Base-by-base conservation (phyloP, 2,113 vertebrate species). In the Melierax canorus region DNA sequence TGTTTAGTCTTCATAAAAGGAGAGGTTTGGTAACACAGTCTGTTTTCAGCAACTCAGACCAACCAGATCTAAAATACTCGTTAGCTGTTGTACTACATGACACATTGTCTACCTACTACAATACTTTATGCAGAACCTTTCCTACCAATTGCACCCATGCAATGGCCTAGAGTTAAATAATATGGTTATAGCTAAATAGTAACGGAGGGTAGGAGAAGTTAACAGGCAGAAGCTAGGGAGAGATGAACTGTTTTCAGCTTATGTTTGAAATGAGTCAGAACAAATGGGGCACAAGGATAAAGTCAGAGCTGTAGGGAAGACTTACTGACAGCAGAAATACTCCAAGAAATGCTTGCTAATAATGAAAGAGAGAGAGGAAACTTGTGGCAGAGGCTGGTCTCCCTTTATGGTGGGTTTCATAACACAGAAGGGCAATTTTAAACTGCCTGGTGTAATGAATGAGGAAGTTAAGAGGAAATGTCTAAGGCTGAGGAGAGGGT, bases 191-290 rank as follows among this genome's bases (percentile, higher is more conserved):
- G 51, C 58, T 92, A 90, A 95, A 91, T 78, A 91, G 77, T n/a
- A 84, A 73, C 36, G 85, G 75, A 74, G 67, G 27, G 72, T 92
- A 79, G 50, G 51, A 60, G 39, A 77, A 94, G 94, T 62, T 71
- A 94, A 71, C 46, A 62, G 66, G 78, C 63, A 81, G 69, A 71
- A 80, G 55, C 16, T 2, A 5, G 63, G 63, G 51, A 90, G 27
- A 78, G 36, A 86, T 30, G 62, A 83, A 76, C n/a, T 84, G 89
- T n/a, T 93, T 81, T 66, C 60, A 68, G 43, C 45, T 81, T 38
- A 27, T 51, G 41, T 50, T 79, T 73, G 71, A 94, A 88, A 75
- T 86, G 76, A 96, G 32, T 81, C 86, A 94, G 86, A 94, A 90
- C 67, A 69, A 92, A 91, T 36, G 58, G 34, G 74, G n/a, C 48